Evolutionary conservation across 2,888 invertebrate species (phyloP), one percentile per base, ranked within the genome.

Genomic region (Phlogophora meticulosa): DNA sequence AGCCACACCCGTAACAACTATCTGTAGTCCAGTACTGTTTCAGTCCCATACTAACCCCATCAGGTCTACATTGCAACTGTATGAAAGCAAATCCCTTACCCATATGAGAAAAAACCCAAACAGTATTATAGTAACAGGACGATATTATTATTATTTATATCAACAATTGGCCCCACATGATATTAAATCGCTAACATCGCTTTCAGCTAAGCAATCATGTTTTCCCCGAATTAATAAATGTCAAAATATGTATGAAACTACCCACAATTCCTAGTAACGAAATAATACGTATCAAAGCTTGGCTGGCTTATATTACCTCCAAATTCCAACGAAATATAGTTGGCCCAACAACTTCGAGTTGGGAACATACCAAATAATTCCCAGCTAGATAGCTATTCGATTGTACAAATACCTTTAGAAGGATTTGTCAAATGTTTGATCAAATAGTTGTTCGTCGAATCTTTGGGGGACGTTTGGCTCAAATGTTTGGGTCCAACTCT

Each of bases 391-490:
- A 84, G 84, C 79, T 85, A 83, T 85, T 84, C 76, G 78, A 80
- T 83, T 81, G 80, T 81, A 80, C 84, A 82, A 85, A 89, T 88
- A 85, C 81, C 85, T 72, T 71, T 45, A 68, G 71, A 64, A 75
- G 59, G 76, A 81, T 85, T 83, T 78, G 80, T 76, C 86, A 79
- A 88, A 85, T 76, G 72, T 85, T 89, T 82, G 85, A 67, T 73
- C 82, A 84, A 86, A 84, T 83, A 75, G 66, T 73, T 76, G 48
- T 38, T 59, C 22, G 38, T 64, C 65, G 72, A 70, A 72, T 71
- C 77, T 76, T 67, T 36, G 24, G 43, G 40, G 40, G 61, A 72
- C 70, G 68, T 76, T 62, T 45, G 57, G 24, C 83, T 28, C 2
- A 71, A 83, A 83, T 72, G 52, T 82, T 75, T 60, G 72, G 53